Percentiles rank a stretch among this genome's conserved stretches.
Evolutionary conservation across 64 coral and sea anemone genomes (phyloP).

Genomic region (Porites lutea): DNA sequence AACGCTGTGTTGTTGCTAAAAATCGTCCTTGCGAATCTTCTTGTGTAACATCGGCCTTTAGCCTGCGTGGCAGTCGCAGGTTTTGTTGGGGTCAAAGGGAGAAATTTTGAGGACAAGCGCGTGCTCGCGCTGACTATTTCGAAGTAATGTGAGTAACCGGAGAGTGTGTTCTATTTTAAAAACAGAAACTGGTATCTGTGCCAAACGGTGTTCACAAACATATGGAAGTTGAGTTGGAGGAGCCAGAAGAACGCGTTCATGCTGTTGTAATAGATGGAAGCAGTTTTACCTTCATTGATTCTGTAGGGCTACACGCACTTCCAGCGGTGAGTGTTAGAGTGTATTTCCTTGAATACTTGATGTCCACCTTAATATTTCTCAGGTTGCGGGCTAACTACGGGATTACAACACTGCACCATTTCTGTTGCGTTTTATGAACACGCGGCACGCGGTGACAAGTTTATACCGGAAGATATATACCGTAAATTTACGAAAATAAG

Average conservation of each 20-base stretch:
- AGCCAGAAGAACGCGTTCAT: slow-evolving; percentile 29
- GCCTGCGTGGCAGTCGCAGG: too few species aligned
- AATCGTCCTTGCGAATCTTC: too few species aligned
- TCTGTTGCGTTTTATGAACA: too few species aligned
- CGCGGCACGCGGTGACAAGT: too few species aligned
- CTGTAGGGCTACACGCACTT: slow-evolving; percentile 75
- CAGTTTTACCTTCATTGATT: slow-evolving; percentile 93
- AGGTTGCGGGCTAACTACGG: neutral
- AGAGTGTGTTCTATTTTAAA: neutral
- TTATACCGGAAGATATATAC: too few species aligned
- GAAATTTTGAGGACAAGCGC: too few species aligned
- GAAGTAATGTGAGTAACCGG: neutral
- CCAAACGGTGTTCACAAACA: neutral
- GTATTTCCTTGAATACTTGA: neutral
- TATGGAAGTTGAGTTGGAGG: neutral
- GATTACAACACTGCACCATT: neutral
- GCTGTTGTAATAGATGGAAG: slow-evolving; percentile 82
- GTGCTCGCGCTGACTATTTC: neutral
- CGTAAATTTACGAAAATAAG: too few species aligned
- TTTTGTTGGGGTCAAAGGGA: too few species aligned
- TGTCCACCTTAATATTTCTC: neutral
- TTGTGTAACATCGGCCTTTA: too few species aligned
- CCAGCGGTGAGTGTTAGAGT: slow-evolving; percentile 55
- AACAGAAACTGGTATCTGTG: neutral
- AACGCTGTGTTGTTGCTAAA: too few species aligned